Evolutionary conservation across 2,113 vertebrate species (phyloP), one percentile per base, ranked within the genome.

Genomic region (Lepidothrix coronata): DNA sequence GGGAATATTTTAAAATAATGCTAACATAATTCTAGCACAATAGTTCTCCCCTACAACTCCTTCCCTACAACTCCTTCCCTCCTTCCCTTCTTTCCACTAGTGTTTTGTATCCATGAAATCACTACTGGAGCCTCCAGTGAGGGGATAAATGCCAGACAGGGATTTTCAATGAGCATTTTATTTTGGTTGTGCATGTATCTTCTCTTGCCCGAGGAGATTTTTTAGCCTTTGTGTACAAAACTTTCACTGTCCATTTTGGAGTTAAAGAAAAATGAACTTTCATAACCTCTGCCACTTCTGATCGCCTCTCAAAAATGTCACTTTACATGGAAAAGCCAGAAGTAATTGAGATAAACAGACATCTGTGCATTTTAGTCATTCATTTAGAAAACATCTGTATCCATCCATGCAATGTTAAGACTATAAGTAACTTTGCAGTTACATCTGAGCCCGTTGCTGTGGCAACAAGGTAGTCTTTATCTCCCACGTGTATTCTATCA

Each of bases 341-440:
- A 93, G 76, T 62, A 93, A 44, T 54, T 37, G 90, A 86, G 65
- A 95, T 76, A 93, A 94, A 61, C 77, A 96, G 59, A 85, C 35
- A 89, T 86, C n/a, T 84, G 80, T 28, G 85, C 63, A 62, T 87
- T 96, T 92, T 83, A 92, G 67, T 66, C 82, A 67, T 91, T 96
- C 91, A 86, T 91, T 93, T 79, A 95, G 77, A 95, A 96, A 95
- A 95, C 37, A 95, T 85, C 91, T 96, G 94, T 79, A 91, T 89
- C 89, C 96, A 93, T 96, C 61, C 90, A 84, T 78, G 86, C 83
- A 82, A 31, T 85, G 91, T 85, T 94, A 95, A 97, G 67, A 97
- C 84, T 91, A 92, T 70, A 87, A 87, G 86, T 94, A 96, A 96
- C 90, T 95, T 89, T 20, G 46, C 88, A 96, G 94, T 93, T 92